Evolutionary conservation across 2,888 invertebrate species (phyloP), one percentile per base, ranked within the genome.

Genomic region (Scelioninae gen. 2): DNA sequence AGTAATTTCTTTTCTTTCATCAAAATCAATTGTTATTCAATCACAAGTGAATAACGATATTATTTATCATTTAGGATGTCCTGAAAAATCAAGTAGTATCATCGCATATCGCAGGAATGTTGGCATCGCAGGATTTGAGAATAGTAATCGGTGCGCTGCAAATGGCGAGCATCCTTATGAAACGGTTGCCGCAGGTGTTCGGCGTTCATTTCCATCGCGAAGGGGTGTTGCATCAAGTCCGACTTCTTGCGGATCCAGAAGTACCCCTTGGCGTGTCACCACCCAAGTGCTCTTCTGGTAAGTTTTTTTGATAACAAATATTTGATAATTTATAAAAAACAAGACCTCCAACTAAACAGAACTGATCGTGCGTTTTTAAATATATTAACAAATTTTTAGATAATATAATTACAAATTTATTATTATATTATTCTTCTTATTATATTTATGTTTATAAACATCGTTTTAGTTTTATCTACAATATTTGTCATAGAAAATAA

Each of bases 101-200:
- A 73, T 97, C 97, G 80, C 97, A 98, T 87, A 96, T 98, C 83
- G 98, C 98, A 25, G 97, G 97, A 68, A 98, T 98, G 97, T 92
- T 98, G 91, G 97, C 97, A 0, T 97, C 97, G 2, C 95, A 93
- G 85, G 98, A 98, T 88, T 89, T 98, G 74, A 92, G 97, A 82
- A 97, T 98, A 83, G 96, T 98, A 41, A 97, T 98, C 50, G 97
- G 97, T 58, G 97, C 98, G 39, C 88, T 98, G 55, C 98, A 99
- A 88, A 94, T 99, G 91, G 96, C 97, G 3, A 96, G 96, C 86
- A 96, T 98, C 79, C 88, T 99, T 73, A 97, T 98, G 95, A 94
- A 95, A 86, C 97, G 98, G 82, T 88, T 99, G 80, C 97, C 98
- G 0, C 94, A 97, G 76, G 93, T 97, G 65, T 99, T 98, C 89